Percentiles rank a stretch among this genome's conserved stretches.
phyloP scores from a whole-genome alignment of 2,113 vertebrate genomes.

The Mormyrus lacerda region DNA sequence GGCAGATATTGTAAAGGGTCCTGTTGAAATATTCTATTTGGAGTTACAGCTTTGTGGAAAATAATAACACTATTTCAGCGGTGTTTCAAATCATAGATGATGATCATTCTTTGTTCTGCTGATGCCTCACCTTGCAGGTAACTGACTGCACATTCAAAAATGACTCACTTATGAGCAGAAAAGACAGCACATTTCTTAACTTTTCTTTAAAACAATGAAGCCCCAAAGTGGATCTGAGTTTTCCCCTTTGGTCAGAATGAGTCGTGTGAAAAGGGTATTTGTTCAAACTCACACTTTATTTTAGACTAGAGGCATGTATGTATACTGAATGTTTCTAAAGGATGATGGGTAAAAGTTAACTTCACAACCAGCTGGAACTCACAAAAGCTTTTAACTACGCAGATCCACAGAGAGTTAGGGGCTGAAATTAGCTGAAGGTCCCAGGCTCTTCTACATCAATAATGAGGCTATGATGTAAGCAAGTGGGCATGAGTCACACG shows the following conservation, averaged over 20 bases:
- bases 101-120: background rate
- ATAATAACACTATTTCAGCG: background rate
- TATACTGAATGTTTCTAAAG: background rate
- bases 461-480: background rate
- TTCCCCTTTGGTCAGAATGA: background rate
- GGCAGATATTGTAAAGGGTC: background rate
- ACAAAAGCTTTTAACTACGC: background rate
- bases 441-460: background rate
- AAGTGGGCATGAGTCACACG: conserved; percentile 22
- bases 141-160: background rate
- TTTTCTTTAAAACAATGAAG: background rate
- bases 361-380: background rate
- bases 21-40: background rate
- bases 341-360: background rate
- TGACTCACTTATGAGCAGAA: background rate
- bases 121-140: background rate
- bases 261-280: background rate
- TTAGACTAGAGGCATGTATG: background rate
- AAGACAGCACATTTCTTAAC: background rate
- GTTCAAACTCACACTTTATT: background rate
- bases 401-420: background rate
- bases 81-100: background rate
- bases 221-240: background rate
- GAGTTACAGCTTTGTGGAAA: background rate
- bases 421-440: background rate